Evolutionary conservation across 2,797 vertebrate species (phyloP).

Genomic region (Pseudochromis fuscus): DNA sequence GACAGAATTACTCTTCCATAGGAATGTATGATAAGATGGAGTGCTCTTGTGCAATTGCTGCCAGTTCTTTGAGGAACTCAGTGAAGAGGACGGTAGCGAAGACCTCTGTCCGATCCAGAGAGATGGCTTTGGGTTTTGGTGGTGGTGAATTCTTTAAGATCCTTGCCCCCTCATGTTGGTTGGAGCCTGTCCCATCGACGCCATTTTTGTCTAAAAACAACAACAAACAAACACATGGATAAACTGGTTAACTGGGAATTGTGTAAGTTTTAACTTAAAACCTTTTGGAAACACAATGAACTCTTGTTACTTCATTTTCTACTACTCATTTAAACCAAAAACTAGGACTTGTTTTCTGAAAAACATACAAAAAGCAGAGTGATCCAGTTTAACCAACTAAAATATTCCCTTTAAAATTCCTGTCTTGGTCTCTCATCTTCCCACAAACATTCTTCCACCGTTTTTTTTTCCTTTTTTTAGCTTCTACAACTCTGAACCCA

Average conservation of each 20-base stretch:
- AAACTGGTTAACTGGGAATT: too few relatives aligned
- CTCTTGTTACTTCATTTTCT: constrained; percentile 8
- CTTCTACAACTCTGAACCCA: constrained; percentile 36
- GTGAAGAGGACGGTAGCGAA: constrained; percentile 94
- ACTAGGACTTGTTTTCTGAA: constrained; percentile 1
- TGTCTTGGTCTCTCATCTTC: constrained; percentile 30
- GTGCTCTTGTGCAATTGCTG: constrained; percentile 96
- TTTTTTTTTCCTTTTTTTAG: constrained; percentile 29
- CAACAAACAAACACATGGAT: not conserved
- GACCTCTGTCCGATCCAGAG: constrained; percentile 88
- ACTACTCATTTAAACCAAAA: constrained; percentile 31
- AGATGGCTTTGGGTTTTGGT: constrained; percentile 85
- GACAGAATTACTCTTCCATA: constrained; percentile 85
- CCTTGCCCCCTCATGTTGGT: constrained; percentile 73
- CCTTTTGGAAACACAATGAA: constrained; percentile 15
- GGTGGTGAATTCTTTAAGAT: constrained; percentile 79
- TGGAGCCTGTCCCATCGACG: constrained; percentile 63
- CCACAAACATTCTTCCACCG: constrained; percentile 29
- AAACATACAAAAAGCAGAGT: not conserved
- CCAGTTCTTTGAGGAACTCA: constrained; percentile 98
- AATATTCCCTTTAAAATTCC: constrained; percentile 47
- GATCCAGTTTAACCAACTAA: constrained; percentile 23
- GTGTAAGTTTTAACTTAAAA: not conserved
- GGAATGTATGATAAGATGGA: constrained; percentile 91
- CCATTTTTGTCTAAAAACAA: constrained; percentile 78